These are phyloP conservation scores for Corythaixoides concolor DNA, from an alignment of 2,113 vertebrate species.

Conservation along the genomic window DNA sequence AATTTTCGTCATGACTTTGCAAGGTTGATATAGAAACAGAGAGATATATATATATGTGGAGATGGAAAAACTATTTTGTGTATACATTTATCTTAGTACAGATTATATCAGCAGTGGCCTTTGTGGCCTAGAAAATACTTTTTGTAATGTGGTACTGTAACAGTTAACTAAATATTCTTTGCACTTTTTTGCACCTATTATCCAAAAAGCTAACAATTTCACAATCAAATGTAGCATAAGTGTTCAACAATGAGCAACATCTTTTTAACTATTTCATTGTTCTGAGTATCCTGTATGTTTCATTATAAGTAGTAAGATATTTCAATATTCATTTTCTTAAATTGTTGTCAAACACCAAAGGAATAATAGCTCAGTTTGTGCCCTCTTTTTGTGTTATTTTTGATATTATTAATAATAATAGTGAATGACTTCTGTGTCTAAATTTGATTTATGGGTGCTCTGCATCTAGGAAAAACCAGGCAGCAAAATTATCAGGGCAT, in stretches of 20 bases:
- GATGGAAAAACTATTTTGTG: conserved; percentile 56
- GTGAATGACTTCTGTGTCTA: neutral
- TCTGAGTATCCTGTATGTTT: conserved; percentile 34
- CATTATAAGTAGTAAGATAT: neutral
- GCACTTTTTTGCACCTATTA: conserved; percentile 60
- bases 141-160: conserved; percentile 66
- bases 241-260: conserved; percentile 41
- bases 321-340: neutral
- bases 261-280: conserved; percentile 35
- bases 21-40: neutral
- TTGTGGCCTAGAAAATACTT: conserved; percentile 46
- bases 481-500: neutral
- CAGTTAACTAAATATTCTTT: conserved; percentile 51
- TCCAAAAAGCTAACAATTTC: conserved; percentile 42
- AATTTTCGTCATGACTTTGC: neutral
- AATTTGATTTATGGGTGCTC: conserved; percentile 4
- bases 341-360: conserved; percentile 54
- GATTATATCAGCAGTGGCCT: conserved; percentile 21
- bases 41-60: neutral
- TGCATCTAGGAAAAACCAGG: conserved; percentile 12
- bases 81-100: conserved; percentile 42
- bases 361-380: conserved; percentile 13
- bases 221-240: conserved; percentile 67
- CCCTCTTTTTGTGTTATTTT: conserved; percentile 6
- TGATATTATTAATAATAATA: neutral